phyloP scores from a whole-genome alignment of 2,797 vertebrate genomes.

The Scarus forsteni region DNA sequence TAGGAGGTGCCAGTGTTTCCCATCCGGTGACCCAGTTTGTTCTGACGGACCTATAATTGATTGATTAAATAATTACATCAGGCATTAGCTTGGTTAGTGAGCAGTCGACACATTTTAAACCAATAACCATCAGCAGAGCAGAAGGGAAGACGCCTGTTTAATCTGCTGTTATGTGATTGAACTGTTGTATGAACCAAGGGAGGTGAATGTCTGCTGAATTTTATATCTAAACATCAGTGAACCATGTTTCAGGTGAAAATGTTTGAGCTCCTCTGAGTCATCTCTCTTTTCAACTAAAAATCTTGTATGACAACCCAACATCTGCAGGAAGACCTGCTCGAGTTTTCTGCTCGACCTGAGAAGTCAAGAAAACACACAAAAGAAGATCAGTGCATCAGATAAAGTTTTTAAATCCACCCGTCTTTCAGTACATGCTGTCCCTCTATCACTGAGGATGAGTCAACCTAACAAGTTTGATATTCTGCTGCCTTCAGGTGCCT shows the following conservation, averaged over 20 bases:
- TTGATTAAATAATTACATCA: not conserved
- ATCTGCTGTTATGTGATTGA: not conserved
- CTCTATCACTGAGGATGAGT: not conserved
- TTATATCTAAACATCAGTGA: not conserved
- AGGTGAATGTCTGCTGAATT: not conserved
- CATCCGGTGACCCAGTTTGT: not conserved
- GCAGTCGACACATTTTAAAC: not conserved
- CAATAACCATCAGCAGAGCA: not conserved
- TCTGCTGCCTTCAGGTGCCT: not conserved
- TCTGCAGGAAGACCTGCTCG: conserved; percentile 28
- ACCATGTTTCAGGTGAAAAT: not conserved
- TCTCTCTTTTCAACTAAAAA: not conserved
- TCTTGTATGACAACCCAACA: conserved; percentile 15
- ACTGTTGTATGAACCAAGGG: not conserved
- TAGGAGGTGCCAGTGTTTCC: not conserved
- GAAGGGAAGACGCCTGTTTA: not conserved
- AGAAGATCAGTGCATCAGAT: not conserved
- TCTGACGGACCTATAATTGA: not conserved
- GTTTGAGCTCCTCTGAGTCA: not conserved
- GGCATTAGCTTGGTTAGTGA: not conserved
- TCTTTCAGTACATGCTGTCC: not conserved
- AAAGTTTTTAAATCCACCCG: not conserved
- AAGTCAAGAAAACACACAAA: not conserved
- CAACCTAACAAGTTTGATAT: not conserved
- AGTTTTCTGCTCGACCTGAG: conserved; percentile 7